Conservation (phyloP, 23 tunicate species). For the Halocynthia roretzi region DNA sequence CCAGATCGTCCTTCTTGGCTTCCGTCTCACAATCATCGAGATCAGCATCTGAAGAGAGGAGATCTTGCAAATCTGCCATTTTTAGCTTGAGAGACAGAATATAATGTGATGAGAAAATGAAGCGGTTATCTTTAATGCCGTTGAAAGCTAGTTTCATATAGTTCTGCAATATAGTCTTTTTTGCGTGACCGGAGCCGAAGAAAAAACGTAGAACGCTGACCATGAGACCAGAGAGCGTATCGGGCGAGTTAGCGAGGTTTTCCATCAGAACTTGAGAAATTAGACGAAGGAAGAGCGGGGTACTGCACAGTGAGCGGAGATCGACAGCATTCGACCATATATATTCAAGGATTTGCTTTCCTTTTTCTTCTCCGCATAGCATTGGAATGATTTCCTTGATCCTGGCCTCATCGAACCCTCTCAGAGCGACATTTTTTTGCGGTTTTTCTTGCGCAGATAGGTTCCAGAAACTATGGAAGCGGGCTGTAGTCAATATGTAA, state of each 20-base stretch:
- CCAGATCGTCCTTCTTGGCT: not conserved
- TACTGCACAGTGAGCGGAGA: not conserved
- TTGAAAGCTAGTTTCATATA: not conserved
- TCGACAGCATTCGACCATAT: not conserved
- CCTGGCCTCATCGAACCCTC: not conserved
- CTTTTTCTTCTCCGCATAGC: not conserved
- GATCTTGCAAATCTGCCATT: not conserved
- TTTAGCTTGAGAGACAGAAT: constrained; percentile 1
- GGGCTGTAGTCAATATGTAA: not conserved
- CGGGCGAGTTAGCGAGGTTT: not conserved
- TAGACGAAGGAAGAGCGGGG: not conserved
- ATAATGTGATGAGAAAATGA: not conserved
- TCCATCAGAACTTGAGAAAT: not conserved
- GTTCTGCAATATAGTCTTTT: not conserved
- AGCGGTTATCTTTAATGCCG: not conserved
- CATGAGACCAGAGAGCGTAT: not conserved
- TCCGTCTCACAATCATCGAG: not conserved
- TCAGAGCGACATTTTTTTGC: not conserved
- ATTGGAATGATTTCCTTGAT: not conserved
- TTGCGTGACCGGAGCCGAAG: not conserved
- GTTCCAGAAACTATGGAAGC: constrained; percentile 1
- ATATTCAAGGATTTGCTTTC: not conserved
- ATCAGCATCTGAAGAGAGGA: not conserved
- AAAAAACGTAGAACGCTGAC: not conserved
- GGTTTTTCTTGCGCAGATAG: not conserved